phyloP scores from a whole-genome alignment of 2,888 invertebrate species.

The Julus scanicus region DNA sequence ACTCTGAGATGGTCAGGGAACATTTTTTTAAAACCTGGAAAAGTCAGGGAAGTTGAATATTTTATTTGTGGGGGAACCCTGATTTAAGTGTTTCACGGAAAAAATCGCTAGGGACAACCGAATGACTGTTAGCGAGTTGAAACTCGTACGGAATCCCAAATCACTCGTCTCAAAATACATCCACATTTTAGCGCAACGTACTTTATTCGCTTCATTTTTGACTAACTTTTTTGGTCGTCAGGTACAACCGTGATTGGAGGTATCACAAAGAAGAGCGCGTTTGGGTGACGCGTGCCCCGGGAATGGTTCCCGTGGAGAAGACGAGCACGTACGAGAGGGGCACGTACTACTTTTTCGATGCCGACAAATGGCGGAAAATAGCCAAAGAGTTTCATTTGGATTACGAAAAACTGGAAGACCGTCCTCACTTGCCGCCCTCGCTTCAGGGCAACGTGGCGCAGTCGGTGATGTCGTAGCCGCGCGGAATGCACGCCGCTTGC shows the following conservation, averaged over 20 bases:
- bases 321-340: constrained; percentile 97
- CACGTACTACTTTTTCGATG: constrained; percentile 99
- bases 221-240: constrained; percentile 65
- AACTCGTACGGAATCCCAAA: no score
- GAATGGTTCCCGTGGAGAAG: constrained; percentile 93
- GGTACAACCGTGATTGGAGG: constrained; percentile 98
- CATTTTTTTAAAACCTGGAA: no score
- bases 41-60: no score
- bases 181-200: no score
- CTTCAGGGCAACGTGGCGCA: constrained; percentile 40
- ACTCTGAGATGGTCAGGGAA: no score
- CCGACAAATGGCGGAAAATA: constrained; percentile 98
- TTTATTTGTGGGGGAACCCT: no score
- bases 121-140: no score
- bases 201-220: background rate
- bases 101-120: no score
- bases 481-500: background rate
- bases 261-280: constrained; percentile 99
- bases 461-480: constrained; percentile 3
- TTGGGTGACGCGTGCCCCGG: constrained; percentile 98
- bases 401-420: constrained; percentile 97
- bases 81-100: no score
- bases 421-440: constrained; percentile 79
- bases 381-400: constrained; percentile 99
- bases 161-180: no score